A percentile compares a stretch with the other conserved stretches of the same genome.
These are phyloP conservation scores for Pipistrellus kuhlii DNA, from an alignment of 2,797 vertebrate genomes.

Conservation along the genomic window DNA sequence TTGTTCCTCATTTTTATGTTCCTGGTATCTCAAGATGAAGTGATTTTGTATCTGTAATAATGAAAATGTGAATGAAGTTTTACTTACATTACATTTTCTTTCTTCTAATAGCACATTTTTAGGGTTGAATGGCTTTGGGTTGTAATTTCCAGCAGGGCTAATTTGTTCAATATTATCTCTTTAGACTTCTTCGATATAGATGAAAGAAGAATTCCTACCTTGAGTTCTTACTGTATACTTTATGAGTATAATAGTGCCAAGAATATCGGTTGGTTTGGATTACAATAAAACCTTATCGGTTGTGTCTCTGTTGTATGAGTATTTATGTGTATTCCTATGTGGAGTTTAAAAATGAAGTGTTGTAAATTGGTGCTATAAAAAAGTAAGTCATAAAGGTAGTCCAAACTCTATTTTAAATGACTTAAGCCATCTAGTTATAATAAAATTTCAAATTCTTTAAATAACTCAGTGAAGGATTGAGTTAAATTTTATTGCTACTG, in stretches of 20 bases:
- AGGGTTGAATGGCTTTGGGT: conserved; percentile 29
- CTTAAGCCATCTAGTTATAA: conserved; percentile 37
- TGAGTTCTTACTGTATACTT: conserved; percentile 59
- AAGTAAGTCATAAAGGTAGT: not conserved
- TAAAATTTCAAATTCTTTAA: conserved; percentile 36
- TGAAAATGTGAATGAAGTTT: conserved; percentile 22
- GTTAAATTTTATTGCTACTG: not conserved
- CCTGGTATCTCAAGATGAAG: not conserved
- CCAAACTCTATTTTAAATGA: not conserved
- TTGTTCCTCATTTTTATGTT: conserved; percentile 56
- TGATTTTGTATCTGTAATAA: conserved; percentile 45
- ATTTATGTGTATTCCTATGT: not conserved
- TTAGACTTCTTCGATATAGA: conserved; percentile 29
- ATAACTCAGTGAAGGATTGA: conserved; percentile 44
- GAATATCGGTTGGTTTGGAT: conserved; percentile 21
- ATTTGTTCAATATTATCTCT: conserved; percentile 28
- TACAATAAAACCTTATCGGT: conserved; percentile 46
- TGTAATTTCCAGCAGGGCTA: conserved; percentile 52
- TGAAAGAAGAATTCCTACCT: conserved; percentile 63
- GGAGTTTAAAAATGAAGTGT: conserved; percentile 4
- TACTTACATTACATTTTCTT: conserved; percentile 11
- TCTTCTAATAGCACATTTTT: conserved; percentile 24
- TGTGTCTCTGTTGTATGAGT: conserved; percentile 23
- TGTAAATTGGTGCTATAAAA: conserved; percentile 26
- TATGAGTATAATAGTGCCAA: conserved; percentile 24